Evolutionary conservation across 2,113 vertebrate genomes (phyloP), one percentile per base, ranked within the genome.

Genomic region (Oplegnathus fasciatus): DNA sequence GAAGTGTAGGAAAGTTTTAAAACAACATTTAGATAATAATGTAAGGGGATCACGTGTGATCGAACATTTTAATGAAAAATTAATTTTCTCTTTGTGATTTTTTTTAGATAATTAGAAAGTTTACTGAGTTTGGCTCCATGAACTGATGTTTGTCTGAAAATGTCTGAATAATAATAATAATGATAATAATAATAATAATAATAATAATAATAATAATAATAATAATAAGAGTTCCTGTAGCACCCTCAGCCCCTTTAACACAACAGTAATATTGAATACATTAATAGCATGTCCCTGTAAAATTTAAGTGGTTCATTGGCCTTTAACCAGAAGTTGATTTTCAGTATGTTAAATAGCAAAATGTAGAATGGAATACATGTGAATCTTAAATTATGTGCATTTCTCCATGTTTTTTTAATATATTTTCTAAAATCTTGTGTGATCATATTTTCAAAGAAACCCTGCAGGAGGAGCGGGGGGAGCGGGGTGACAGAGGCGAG

Each of bases 401-500:
- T 71, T 54, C 1, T 60, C 3, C 22, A 1, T 65, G 34, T 24
- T 42, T 66, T 42, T 42, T 66, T 42, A 8, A 66, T 22, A 13
- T 42, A 65, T 65, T 65, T 40, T 66, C 10, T 42, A 15, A 37
- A 10, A 34, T 48, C 26, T 13, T 37, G 34, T 37, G 3, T 37
- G 3, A 37, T 37, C 34, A 13, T n/a, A 42, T 65, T 42, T 40
- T 42, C 10, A 37, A 6, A 37, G 34, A 15, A 37, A 10, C n/a
- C 32, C 26, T 13, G 1, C 42, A 46, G 60, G 65, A 60, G 73
- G 34, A 69, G 58, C 8, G 14, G 17, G 26, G 66, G 74, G 24
- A 46, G 69, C n/a, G 18, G 73, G 77, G 52, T 80, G 86, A 87
- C 74, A 66, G 89, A 62, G 85, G 80, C 37, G 60, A 66, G 74